Conservation (phyloP, 2,797 vertebrate genomes). For the Betta splendens region DNA sequence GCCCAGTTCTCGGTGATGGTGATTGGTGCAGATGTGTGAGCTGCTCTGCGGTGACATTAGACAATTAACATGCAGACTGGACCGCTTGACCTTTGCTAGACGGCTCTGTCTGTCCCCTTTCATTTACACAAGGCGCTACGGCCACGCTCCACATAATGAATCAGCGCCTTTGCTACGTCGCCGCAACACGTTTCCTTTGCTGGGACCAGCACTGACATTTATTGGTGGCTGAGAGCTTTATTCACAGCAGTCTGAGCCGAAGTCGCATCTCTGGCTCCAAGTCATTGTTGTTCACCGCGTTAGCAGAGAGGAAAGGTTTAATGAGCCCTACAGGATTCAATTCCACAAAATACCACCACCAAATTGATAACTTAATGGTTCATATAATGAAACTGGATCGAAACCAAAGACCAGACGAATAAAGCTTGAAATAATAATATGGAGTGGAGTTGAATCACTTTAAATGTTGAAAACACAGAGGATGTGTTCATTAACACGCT, state of each 20-base stretch:
- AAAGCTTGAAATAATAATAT: constrained; percentile 53
- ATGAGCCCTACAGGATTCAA: constrained; percentile 63
- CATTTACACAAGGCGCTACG: constrained; percentile 57
- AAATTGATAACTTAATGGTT: constrained; percentile 74
- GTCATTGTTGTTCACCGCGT: constrained; percentile 56
- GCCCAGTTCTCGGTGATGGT: constrained; percentile 59
- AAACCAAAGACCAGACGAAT: constrained; percentile 47
- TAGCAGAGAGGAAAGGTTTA: constrained; percentile 53
- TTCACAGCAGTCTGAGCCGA: constrained; percentile 34
- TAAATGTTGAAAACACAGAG: constrained; percentile 41
- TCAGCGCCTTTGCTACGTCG: constrained; percentile 51
- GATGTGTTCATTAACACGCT: constrained; percentile 18
- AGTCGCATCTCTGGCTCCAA: constrained; percentile 29
- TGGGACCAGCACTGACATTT: constrained; percentile 60
- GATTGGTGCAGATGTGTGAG: constrained; percentile 53
- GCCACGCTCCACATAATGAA: constrained; percentile 56
- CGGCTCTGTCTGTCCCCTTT: constrained; percentile 58
- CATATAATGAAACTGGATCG: constrained; percentile 66
- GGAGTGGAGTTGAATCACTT: constrained; percentile 47
- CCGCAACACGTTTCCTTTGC: constrained; percentile 46
- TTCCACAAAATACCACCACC: constrained; percentile 53
- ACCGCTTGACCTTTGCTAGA: constrained; percentile 72
- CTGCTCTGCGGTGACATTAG: constrained; percentile 50
- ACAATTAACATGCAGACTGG: constrained; percentile 74
- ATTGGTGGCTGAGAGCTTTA: constrained; percentile 52